Evolutionary conservation across 2,888 invertebrate genomes (phyloP).

Genomic region (Sesamia inferens): DNA sequence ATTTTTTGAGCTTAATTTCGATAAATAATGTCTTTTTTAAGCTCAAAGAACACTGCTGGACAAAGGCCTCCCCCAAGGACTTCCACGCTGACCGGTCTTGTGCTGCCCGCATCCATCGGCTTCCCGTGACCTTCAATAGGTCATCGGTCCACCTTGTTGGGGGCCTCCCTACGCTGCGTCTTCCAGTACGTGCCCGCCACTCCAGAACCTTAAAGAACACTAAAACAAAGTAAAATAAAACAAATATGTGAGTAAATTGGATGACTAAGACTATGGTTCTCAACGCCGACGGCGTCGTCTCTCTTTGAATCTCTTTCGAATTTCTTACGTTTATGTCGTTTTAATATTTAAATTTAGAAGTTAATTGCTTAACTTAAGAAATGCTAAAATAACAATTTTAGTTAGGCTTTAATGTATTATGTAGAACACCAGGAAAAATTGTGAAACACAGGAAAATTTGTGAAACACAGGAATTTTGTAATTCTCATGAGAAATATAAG

Average conservation of each 20-base stretch:
- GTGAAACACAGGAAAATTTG: not conserved
- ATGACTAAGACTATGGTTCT: slow-evolving; percentile 22
- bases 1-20: no score
- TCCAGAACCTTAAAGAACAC: not conserved
- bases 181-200: no score
- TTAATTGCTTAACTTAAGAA: no score
- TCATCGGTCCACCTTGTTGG: no score
- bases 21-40: not conserved
- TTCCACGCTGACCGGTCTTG: no score
- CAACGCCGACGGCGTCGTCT: slow-evolving; percentile 18
- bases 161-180: no score
- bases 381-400: slow-evolving; percentile 31
- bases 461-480: not conserved
- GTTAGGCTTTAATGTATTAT: slow-evolving; percentile 5
- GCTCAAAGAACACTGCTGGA: not conserved
- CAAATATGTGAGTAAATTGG: slow-evolving; percentile 31
- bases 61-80: no score
- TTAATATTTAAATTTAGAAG: slow-evolving; percentile 35
- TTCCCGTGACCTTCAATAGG: no score
- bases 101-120: no score
- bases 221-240: slow-evolving; percentile 11
- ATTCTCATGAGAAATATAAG: not conserved
- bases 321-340: slow-evolving; percentile 34
- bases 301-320: slow-evolving; percentile 5
- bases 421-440: not conserved